These are phyloP conservation scores for Sipha maydis DNA, from an alignment of 2,888 invertebrate genomes.

Conservation along the genomic window DNA sequence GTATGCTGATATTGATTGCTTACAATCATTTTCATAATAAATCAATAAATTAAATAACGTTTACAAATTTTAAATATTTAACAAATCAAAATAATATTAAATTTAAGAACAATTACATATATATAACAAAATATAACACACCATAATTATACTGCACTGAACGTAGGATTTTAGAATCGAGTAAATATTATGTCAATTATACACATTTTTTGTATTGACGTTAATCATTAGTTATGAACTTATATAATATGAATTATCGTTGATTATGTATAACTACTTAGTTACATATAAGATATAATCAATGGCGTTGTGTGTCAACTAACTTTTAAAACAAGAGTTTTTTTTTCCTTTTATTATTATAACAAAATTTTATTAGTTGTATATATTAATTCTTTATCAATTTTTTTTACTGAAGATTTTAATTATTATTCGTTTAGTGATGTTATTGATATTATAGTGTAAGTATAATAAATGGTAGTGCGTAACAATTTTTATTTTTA, in stretches of 20 bases:
- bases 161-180: not conserved
- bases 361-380: no score
- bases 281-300: not conserved
- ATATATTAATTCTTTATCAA: no score
- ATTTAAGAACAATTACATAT: not conserved
- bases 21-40: not conserved
- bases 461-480: no score
- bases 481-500: no score
- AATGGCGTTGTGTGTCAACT: not conserved
- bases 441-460: no score
- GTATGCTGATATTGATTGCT: no score
- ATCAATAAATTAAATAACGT: not conserved
- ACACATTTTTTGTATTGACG: not conserved
- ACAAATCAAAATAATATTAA: not conserved
- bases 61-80: not conserved
- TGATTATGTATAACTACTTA: not conserved
- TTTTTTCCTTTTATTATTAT: no score
- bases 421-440: no score
- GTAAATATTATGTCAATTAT: not conserved
- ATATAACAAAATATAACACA: not conserved
- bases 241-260: not conserved
- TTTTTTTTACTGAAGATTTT: no score
- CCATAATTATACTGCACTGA: not conserved
- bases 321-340: no score
- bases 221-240: not conserved